Percentiles rank a stretch among this genome's conserved stretches.
Evolutionary conservation across 2,113 vertebrate species (phyloP).

Genomic region (Gallinago jamesoni): DNA sequence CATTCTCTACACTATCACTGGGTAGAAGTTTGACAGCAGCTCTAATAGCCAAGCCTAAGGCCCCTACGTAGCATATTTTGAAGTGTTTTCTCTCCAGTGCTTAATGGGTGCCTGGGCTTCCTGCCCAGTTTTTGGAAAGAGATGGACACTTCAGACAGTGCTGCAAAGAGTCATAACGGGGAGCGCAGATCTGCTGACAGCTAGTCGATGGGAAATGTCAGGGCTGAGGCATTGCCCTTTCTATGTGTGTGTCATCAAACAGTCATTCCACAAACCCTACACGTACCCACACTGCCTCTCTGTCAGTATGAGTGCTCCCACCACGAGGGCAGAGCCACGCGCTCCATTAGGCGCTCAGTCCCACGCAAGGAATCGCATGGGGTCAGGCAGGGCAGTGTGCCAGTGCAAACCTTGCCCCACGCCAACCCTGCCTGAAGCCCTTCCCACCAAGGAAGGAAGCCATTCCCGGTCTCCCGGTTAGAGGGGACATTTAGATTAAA

Average conservation of each 20-base stretch:
- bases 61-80: background rate
- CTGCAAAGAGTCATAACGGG: background rate
- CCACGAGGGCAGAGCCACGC: background rate
- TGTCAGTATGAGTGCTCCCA: background rate
- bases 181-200: background rate
- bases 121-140: background rate
- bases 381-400: background rate
- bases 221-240: background rate
- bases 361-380: background rate
- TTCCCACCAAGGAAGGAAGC: background rate
- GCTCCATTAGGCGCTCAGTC: background rate
- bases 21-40: background rate
- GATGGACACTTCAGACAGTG: background rate
- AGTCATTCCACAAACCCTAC: background rate
- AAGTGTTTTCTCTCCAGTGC: background rate
- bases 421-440: background rate
- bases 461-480: background rate
- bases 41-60: background rate
- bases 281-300: rapidly evolving
- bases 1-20: background rate
- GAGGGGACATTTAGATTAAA: too few relatives aligned
- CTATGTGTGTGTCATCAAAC: background rate
- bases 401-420: rapidly evolving
- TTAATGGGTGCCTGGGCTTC: background rate
- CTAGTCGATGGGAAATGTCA: background rate